Evolutionary conservation across 1,140 invertebrate genomes (phyloP), one percentile per base, ranked within the genome.

Genomic region (Drosophila kikkawai): DNA sequence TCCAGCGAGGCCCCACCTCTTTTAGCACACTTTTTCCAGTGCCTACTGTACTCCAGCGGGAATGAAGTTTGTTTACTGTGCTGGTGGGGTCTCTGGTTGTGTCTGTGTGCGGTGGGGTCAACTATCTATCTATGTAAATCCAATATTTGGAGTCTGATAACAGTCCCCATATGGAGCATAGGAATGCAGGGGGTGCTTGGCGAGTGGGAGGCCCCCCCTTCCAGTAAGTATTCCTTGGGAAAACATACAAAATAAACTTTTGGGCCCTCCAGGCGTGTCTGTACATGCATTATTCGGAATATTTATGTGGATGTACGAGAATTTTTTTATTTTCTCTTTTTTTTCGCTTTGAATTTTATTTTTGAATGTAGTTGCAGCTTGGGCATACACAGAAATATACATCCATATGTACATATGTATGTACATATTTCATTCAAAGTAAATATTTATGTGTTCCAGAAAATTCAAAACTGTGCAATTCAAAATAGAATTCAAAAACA

Each of bases 81-180:
- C 47, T 48, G 48, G 29, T 51, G 50, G 50, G 50, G 50, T 17
- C 29, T 12, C 19, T 22, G 50, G 11, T 12, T 32, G 29, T 22
- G 22, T 48, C 22, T 29, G 9, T 50, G 48, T 37, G 19, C 15
- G 45, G 34, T 17, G 48, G 26, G 67, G 67, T 73, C 50, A 73
- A 65, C 63, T 60, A 59, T 76, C 63, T 60, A 59, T 76, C 64
- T 76, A 68, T 77, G 74, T 68, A 77, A 77, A 68, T 77, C 45
- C 63, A 77, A 77, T 76, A 68, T 77, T 77, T 77, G 75, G 63
- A 68, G 75, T 77, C 48, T 36, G 75, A 78, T 78, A 76, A 78
- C 75, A 70, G 50, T 63, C 56, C 19, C 50, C 64, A 78, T 75
- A 51, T 58, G 56, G 67, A n/a, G 67, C 34, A 71, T 48, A 53